Base-by-base conservation (phyloP, 2,888 invertebrate genomes). In the Drosophila meridionalis region DNA sequence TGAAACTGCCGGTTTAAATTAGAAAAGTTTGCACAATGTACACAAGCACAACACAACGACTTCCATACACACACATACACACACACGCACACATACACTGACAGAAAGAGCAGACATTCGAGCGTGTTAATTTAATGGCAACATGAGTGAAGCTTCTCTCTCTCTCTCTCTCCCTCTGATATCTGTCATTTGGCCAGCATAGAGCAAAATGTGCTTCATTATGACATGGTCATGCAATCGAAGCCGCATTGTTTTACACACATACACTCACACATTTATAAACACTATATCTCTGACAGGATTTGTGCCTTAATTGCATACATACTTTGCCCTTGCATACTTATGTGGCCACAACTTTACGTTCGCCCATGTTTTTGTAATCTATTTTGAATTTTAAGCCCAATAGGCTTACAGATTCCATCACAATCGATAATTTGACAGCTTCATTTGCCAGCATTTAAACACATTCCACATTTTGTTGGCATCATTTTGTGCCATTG, bases 1-100 rank as follows among this genome's bases (percentile, higher is more conserved):
- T 89, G 89, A 87, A 85, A 85, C 85, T 89, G 89, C 85, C 85
- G 90, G 83, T 85, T 89, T 85, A 89, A 85, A 85, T 85, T 85
- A 85, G 85, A 85, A 85, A 85, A 85, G 85, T 85, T 85, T 89
- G 73, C 83, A 83, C 86, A 88, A 83, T 83, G 89, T 89, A 82
- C 59, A 77, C 62, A 81, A 48, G 56, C 40, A 69, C 48, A 59
- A 26, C 52, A 67, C 9, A 34, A 48, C 48, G 48, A 48, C 48
- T 48, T 30, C 2, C 30, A 48, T 14, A 55, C 30, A 53, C 45
- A 58, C 26, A 50, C 34, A 34, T 4, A 60, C 50, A 57, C 40
- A 45, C 6, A 34, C 7, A 34, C 12, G 67, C 40, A 45, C 9
- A 40, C 14, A n/a, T 3, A 5, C 42, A 56, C 4, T n/a, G 38